phyloP scores from a whole-genome alignment of 2,888 invertebrate species.

The Oxystoma pomonae region DNA sequence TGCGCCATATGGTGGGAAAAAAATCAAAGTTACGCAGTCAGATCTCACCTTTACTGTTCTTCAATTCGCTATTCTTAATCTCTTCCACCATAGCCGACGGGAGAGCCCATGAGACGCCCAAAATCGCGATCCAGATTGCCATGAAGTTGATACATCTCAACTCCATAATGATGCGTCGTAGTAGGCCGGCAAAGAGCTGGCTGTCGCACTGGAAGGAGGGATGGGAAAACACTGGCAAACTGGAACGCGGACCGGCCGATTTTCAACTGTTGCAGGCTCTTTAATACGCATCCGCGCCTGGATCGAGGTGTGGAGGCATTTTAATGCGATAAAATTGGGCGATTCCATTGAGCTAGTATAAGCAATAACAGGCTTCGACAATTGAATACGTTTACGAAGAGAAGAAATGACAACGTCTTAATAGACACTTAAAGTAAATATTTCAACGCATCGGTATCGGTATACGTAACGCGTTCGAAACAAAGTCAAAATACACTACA shows the following conservation, averaged over 20 bases:
- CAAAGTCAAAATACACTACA: too few species aligned
- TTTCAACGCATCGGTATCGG: too few species aligned
- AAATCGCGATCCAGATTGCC: conserved; percentile 18
- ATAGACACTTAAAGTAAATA: too few species aligned
- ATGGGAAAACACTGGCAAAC: conserved; percentile 37
- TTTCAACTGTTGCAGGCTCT: background rate
- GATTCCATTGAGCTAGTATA: too few species aligned
- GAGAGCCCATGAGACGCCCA: conserved; percentile 33
- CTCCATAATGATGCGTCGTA: conserved; percentile 27
- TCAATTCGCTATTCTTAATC: conserved; percentile 41
- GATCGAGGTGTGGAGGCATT: conserved; percentile 12
- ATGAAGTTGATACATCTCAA: conserved; percentile 27
- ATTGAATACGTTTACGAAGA: too few species aligned
- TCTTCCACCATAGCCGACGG: conserved; percentile 46
- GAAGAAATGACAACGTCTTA: too few species aligned
- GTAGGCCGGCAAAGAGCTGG: too few species aligned
- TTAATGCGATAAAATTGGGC: too few species aligned
- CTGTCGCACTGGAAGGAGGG: too few species aligned
- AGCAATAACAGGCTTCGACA: too few species aligned
- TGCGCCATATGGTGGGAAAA: background rate
- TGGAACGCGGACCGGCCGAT: conserved; percentile 11
- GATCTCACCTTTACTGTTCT: conserved; percentile 43
- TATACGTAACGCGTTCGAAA: too few species aligned
- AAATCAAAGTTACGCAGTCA: background rate
- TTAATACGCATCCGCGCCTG: background rate